Base-by-base conservation (phyloP, 2,113 vertebrate species). In the Tachycineta bicolor region DNA sequence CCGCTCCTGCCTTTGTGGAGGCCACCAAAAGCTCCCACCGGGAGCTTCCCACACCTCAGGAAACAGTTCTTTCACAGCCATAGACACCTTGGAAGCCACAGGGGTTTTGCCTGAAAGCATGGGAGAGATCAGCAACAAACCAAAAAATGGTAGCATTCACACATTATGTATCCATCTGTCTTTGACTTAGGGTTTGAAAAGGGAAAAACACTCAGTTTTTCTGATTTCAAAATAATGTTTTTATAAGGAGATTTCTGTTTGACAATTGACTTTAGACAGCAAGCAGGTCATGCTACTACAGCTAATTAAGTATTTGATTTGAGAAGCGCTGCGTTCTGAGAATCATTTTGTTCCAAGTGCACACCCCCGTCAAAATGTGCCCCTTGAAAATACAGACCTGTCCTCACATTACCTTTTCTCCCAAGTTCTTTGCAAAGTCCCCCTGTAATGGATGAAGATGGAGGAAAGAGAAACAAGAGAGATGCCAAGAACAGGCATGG, bases 31-130 rank as follows among this genome's bases (percentile, higher is more conserved):
- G 56, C 44, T 87, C 76, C 59, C 70, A 47, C 16, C 0, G 0
- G 50, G 50, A 64, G 29, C 44, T 26, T 73, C n/a, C 52, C n/a
- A 53, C 37, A 64, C 81, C n/a, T 52, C 0, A 0, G 26, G 33
- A 58, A 68, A 88, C 19, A 13, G 29, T 23, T 10, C 18, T 46
- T 83, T 76, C 69, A 31, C 41, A 12, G 9, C 17, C 11, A 46
- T 0, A 10, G 56, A 46, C 47, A 41, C 24, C 10, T 43, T 37
- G 15, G 53, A 16, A 18, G 18, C 44, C 8, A 6, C 20, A 39
- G 3, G 4, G 43, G 23, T 50, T 90, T 78, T 0, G 0, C 26
- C 55, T 50, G 12, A 63, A 49, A 85, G 50, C 20, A 7, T 2
- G 7, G 28, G 9, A 29, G 9, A 24, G 33, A 14, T 52, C 49